Base-by-base conservation (phyloP, 2,888 invertebrate genomes). In the Callosobruchus maculatus region DNA sequence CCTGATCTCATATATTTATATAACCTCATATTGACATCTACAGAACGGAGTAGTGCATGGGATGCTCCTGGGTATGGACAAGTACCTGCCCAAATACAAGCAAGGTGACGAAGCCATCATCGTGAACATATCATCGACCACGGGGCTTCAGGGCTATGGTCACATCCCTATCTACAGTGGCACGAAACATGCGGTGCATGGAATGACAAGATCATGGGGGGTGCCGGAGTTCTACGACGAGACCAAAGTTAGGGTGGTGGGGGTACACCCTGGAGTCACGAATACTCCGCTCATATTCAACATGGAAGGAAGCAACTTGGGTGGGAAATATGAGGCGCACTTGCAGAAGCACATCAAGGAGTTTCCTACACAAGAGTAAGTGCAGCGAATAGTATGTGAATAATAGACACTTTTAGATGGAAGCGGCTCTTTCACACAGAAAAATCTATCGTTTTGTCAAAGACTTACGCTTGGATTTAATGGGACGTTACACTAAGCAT, bases 231-330 rank as follows among this genome's bases (percentile, higher is more conserved):
- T 77, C 20, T 89, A 80, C 75, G 84, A 87, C 0, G 85, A 85
- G 74, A 88, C 85, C 31, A 89, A 89, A 1, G 88, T 90, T 0
- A 86, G 88, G 76, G 88, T 90, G 2, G 83, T 90, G 9, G 88
- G 87, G 0, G 81, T 90, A 20, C 89, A 89, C 78, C 90, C 89
- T 4, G 90, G 90, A 1, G 88, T 88, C 31, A 90, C 89, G 0
- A 82, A 86, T 30, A 89, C 89, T 0, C 84, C 79, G 7, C 74
- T 88, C 70, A 80, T 85, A 70, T 76, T 75, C 0, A 78, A 81
- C 67, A 75, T 80, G 22, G 18, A n/a, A 0, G 78, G 78, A 18
- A 75, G 76, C 71, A 79, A 75, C 76, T 77, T 80, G 20, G 78
- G 79, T 22, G 73, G 67, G 69, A 30, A 73, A 0, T 78, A 80